phyloP scores from a whole-genome alignment of 2,888 invertebrate species.

The Sesia bembeciformis region DNA sequence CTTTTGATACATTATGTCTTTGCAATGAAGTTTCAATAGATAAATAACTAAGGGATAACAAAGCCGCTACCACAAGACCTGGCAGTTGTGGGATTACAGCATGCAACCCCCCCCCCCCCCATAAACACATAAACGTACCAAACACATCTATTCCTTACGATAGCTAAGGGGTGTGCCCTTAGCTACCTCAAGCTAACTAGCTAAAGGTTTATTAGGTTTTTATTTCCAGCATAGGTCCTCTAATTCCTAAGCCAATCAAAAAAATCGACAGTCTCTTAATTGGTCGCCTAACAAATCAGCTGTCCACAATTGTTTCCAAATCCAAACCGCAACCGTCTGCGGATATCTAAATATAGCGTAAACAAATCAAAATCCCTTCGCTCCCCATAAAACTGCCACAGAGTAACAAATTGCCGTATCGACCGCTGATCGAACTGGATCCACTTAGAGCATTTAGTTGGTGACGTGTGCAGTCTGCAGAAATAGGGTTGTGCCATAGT shows the following conservation, averaged over 20 bases:
- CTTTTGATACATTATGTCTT: too few relatives aligned
- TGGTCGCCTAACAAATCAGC: not conserved
- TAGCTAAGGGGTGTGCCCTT: too few relatives aligned
- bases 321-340: slow-evolving; percentile 15
- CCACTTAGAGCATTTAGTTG: slow-evolving; percentile 14
- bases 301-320: not conserved
- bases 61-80: too few relatives aligned
- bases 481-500: not conserved
- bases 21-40: too few relatives aligned
- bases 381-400: slow-evolving; percentile 33
- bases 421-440: slow-evolving; percentile 11
- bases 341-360: slow-evolving; percentile 44
- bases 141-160: too few relatives aligned
- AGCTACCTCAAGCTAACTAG: too few relatives aligned
- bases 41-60: too few relatives aligned
- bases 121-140: too few relatives aligned
- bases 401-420: slow-evolving; percentile 39
- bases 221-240: too few relatives aligned
- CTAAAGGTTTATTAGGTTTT: too few relatives aligned
- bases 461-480: slow-evolving; percentile 3
- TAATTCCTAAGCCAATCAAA: not conserved
- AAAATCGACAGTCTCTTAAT: not conserved
- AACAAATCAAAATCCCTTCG: slow-evolving; percentile 41
- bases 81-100: too few relatives aligned
- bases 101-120: too few relatives aligned